These are phyloP conservation scores for Melierax canorus DNA, from an alignment of 2,113 vertebrate species.

Conservation along the genomic window DNA sequence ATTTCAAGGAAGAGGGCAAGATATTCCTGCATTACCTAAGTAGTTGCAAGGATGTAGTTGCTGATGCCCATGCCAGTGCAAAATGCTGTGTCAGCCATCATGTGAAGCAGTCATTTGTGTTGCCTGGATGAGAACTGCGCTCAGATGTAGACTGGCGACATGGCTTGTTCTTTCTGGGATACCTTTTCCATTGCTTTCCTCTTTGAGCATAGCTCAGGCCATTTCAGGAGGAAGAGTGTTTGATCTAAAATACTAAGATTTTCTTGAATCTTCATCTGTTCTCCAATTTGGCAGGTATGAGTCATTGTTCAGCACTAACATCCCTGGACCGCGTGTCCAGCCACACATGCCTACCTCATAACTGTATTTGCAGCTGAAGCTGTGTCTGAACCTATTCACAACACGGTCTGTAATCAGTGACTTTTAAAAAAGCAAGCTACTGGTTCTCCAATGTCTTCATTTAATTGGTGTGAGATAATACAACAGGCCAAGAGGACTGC, in stretches of 20 bases:
- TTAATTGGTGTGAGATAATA: neutral
- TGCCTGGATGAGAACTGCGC: neutral
- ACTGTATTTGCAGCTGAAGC: neutral
- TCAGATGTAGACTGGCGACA: neutral
- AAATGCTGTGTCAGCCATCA: neutral
- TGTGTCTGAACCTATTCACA: neutral
- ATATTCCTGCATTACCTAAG: neutral
- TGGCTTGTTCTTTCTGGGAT: neutral
- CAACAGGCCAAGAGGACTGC: neutral
- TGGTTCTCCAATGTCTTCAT: neutral
- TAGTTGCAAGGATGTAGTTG: neutral
- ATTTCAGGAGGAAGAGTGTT: neutral
- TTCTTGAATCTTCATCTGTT: neutral
- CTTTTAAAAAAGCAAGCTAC: neutral
- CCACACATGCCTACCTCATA: neutral
- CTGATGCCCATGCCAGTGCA: neutral
- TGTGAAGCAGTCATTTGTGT: neutral
- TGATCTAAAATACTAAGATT: neutral
- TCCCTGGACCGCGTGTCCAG: neutral
- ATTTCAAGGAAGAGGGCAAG: neutral
- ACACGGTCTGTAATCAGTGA: neutral
- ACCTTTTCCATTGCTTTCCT: neutral
- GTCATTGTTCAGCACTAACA: neutral
- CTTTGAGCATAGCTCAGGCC: neutral
- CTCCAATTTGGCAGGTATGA: neutral